Base-by-base conservation (phyloP, 2,888 invertebrate species). In the Pseudococcus jackbeardsleyi region DNA sequence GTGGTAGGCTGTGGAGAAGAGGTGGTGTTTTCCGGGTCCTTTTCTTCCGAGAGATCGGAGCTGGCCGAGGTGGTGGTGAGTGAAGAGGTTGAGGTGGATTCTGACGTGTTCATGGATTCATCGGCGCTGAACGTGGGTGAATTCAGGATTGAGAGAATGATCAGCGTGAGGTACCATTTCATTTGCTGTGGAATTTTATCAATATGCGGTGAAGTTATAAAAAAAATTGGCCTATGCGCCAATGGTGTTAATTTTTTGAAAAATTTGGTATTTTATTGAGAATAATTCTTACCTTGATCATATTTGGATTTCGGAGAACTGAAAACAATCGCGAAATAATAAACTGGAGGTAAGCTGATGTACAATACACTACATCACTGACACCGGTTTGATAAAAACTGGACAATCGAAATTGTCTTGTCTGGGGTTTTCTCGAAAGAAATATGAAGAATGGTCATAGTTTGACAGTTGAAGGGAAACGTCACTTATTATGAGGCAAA, bases 401-500 rank as follows among this genome's bases (percentile, higher is more conserved):
- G 19, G 19, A 82, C 33, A 33, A 82, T n/a, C 17, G 1, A 22
- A 42, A 46, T 82, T 82, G 79, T 82, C 72, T 17, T 17, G 46
- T 82, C 12, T 46, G 42, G n/a, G 46, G 19, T 11, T 46, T 19
- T 39, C 8, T 19, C 42, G 46, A 82, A 19, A 82, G 46, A 82
- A 46, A 46, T 19, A 46, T 22, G 79, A 82, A 82, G 79, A 82
- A 26, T 17, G 39, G 12, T 82, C 46, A 46, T 82, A 33, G 46
- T 82, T 46, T 82, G 79, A 82, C 79, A 82, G 79, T 46, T 82
- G 79, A 82, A 82, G 79, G 79, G 46, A 46, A 82, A 82, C 15
- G 46, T 82, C 79, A 46, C 22, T 82, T 82, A 46, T 79, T 79
- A 46, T 46, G 46, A 11, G 19, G 19, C 11, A 46, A 82, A 82